phyloP scores from a whole-genome alignment of 1,140 invertebrate genomes.

The Euura lappo region DNA sequence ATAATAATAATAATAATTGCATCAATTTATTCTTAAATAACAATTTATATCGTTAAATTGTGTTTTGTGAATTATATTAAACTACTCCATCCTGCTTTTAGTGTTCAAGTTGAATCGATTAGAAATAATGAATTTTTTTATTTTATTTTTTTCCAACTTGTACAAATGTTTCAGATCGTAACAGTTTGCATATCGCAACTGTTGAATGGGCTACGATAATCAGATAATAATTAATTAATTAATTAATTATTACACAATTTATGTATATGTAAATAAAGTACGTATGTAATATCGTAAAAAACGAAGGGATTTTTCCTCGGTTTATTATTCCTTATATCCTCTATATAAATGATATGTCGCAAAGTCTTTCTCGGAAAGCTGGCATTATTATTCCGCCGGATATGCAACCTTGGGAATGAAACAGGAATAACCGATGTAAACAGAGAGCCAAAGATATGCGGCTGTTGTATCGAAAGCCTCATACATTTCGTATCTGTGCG shows the following conservation, averaged over 20 bases:
- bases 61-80: too few relatives aligned
- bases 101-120: background rate
- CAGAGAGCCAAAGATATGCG: background rate
- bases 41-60: too few relatives aligned
- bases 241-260: background rate
- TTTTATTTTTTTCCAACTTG: too few relatives aligned
- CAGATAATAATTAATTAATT: too few relatives aligned
- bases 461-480: background rate
- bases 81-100: background rate
- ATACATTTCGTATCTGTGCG: background rate
- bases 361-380: too few relatives aligned
- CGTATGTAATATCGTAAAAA: background rate
- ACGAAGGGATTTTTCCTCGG: background rate
- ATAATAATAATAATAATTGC: background rate
- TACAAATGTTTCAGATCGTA: background rate
- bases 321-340: background rate
- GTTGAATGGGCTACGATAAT: background rate
- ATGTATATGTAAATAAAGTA: slow-evolving; percentile 1
- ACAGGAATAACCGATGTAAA: background rate
- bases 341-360: too few relatives aligned
- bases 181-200: background rate
- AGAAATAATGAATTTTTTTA: background rate
- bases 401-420: background rate
- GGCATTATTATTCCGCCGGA: background rate
- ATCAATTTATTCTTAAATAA: too few relatives aligned